Evolutionary conservation across 2,797 vertebrate species (phyloP), one percentile per base, ranked within the genome.

Genomic region (Margarornis squamiger): DNA sequence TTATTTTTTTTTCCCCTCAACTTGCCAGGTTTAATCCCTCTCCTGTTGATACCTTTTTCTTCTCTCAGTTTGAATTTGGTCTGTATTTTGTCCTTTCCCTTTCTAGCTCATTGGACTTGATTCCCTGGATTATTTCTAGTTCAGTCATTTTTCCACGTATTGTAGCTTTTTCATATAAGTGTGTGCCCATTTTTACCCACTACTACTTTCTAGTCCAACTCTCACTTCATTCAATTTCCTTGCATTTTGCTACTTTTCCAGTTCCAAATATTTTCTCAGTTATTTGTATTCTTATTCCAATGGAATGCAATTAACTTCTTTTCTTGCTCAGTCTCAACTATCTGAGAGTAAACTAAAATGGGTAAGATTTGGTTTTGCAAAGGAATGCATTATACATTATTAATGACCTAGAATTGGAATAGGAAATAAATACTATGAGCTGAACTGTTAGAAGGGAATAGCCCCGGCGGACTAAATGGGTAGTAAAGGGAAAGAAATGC

Each of bases 371-470:
- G 65, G 92, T 92, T 91, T 85, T 92, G 41, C 62, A 90, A 90
- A 96, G 49, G 43, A 86, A 89, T 90, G 45, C 34, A 77, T 96
- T 93, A 92, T 95, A 94, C 88, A 68, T 91, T 83, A 90, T 66
- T 66, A 87, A 52, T 91, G 65, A 96, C 89, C 36, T 72, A 76
- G 81, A 86, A 85, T 79, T 41, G 75, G 34, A 78, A 91, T 92
- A 88, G 32, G 45, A 95, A 94, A 91, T 86, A 4, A 91, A 67
- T 76, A 81, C 43, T 68, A 29, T 66, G 49, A 55, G 48, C 23
- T 88, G 71, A 96, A 81, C 79, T 68, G 52, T 90, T 94, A 95
- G 61, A 89, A 67, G 12, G 18, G 39, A 95, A 90, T 86, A 46
- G 48, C 72, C 73, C 22, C 85, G 18, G 6, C 88, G 61, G 45